Base-by-base conservation (phyloP, 2,113 vertebrate genomes). In the Marmota monax region DNA sequence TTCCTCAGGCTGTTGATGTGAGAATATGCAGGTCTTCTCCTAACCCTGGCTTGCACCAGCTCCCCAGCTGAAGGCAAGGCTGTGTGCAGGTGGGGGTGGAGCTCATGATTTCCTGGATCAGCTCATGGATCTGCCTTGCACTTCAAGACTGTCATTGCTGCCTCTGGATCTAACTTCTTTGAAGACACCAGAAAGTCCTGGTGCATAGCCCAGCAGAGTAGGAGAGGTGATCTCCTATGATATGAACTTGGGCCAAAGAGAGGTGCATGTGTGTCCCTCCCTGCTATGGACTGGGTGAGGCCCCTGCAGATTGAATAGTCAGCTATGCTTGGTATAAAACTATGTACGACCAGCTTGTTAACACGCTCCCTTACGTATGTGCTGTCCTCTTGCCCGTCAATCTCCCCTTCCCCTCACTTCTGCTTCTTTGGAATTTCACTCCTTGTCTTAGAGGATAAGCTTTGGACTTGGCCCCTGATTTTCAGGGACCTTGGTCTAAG, bases 261-360 rank as follows among this genome's bases (percentile, higher is more conserved):
- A 65, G 4, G 32, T 5, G 7, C 0, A 1, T 9, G 17, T 29
- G 45, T 14, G 29, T 22, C 51, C 74, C 13, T 67, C 37, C 53
- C 22, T 25, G 0, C 39, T 4, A 9, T 9, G 51, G 37, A 16
- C 14, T 39, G 18, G 18, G 37, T 45, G 3, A 22, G 72, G 11
- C 45, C 27, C 61, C 45, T 72, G 87, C 45, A 80, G 72, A 34
- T 8, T 1, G 42, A 58, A 32, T 45, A 11, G 13, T 32, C 85
- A 3, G 63, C 86, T 23, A 23, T 17, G 80, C 67, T 61, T 32
- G 3, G 67, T 10, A 42, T 18, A 69, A 39, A 42, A 48, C 58
- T 3, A 0, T 1, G 7, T 1, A 0, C 0, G 4, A 10, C 9
- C 63, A 65, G 32, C 32, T 23, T 8, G 27, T 53, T 65, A 17